These are phyloP conservation scores for Triplophysa siluroides DNA, from an alignment of 2,113 vertebrate genomes.

Conservation along the genomic window DNA sequence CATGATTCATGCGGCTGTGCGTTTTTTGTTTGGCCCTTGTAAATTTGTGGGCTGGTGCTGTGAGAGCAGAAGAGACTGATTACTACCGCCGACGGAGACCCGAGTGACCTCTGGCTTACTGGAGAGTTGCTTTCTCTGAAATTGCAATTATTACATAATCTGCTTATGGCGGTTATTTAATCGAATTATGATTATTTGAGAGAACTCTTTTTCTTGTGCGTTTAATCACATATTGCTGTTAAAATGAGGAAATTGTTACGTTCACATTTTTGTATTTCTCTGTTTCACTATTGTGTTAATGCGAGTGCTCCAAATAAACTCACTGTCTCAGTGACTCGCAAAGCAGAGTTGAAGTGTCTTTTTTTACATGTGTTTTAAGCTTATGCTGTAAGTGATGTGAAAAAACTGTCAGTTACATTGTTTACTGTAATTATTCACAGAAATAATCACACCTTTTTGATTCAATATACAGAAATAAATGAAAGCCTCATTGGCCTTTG, in stretches of 20 bases:
- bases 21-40: slow-evolving; percentile 68
- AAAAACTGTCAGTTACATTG: no score
- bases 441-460: slow-evolving; percentile 12
- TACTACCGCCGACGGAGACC: neutral
- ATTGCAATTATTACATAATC: neutral
- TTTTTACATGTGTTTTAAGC: no score
- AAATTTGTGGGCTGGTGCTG: slow-evolving; percentile 56
- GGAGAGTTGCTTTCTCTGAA: neutral
- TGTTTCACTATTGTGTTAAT: no score
- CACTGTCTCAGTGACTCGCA: no score
- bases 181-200: neutral
- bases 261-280: no score
- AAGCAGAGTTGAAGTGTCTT: no score
- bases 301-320: no score
- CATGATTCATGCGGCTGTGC: slow-evolving; percentile 80
- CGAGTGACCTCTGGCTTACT: slow-evolving; percentile 1
- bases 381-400: no score
- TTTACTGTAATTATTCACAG: neutral
- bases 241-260: no score
- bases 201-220: no score
- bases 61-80: slow-evolving; percentile 50
- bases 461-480: slow-evolving; percentile 5
- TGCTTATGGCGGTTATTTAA: neutral
- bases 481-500: neutral
- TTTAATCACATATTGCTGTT: no score